Evolutionary conservation across 2,113 vertebrate genomes (phyloP), one percentile per base, ranked within the genome.

Genomic region (Corythornis vintsioides): DNA sequence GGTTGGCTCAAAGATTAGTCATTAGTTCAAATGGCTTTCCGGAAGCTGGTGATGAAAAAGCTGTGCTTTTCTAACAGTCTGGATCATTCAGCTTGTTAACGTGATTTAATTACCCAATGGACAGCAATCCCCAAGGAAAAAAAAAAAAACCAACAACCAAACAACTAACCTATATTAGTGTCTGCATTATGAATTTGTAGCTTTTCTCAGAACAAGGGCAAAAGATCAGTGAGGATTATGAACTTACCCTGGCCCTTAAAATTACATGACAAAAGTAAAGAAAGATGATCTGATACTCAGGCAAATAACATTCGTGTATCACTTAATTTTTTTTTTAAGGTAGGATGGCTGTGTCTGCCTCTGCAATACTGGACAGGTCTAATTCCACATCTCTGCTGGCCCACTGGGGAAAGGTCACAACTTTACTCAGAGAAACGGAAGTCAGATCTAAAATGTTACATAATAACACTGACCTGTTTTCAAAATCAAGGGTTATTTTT

Each of bases 1-100:
- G 38, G 43, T 25, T 90, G 57, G 25, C 64, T 95, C 60, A 77
- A 64, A 85, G 63, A 73, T 72, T 40, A 65, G 72, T 80, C 47
- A 28, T 88, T 80, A 72, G n/a, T 82, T 82, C 66, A 89, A 89
- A 92, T 19, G n/a, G 40, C 65, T 90, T 90, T 86, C n/a, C 67
- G 74, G 76, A 93, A 88, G 38, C 57, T 80, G 63, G 31, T 84
- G 73, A 48, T 87, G 66, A 84, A 90, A 89, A 86, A 61, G 5
- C 57, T 71, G 15, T 53, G 61, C 38, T 72, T 83, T 29, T 84
- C 47, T 87, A 71, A 79, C 7, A 3, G 63, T 66, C 52, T 50
- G 52, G n/a, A 82, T 82, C 55, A 72, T 87, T 87, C 63, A n/a
- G 24, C 18, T 93, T 69, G 24, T 75, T 84, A 82, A 84, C 53